Conservation (phyloP, 2,797 vertebrate species). For the Trematomus bernacchii region DNA sequence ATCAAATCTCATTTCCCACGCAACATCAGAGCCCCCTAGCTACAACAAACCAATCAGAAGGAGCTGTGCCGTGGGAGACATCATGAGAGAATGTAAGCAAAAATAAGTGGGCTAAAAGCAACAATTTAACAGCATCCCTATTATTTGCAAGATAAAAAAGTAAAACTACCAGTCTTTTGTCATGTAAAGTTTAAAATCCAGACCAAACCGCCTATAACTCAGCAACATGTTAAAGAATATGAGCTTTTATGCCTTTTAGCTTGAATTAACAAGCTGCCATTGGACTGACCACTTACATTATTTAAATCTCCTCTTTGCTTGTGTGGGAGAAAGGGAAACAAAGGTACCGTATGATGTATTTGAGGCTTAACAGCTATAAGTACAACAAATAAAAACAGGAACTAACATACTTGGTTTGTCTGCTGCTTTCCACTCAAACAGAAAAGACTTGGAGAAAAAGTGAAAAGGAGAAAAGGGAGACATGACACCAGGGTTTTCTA, state of each 20-base stretch:
- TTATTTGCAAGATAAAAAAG: not conserved
- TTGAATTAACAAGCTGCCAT: not conserved
- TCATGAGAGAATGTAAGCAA: not conserved
- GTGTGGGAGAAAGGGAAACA: too few species aligned
- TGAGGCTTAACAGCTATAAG: not conserved
- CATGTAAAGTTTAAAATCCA: not conserved
- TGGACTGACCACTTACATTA: not conserved
- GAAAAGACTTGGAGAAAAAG: not conserved
- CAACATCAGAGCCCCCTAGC: slow-evolving; percentile 41
- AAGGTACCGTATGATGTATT: not conserved
- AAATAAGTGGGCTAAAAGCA: not conserved
- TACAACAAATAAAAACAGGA: not conserved
- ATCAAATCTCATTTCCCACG: slow-evolving; percentile 44
- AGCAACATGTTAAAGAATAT: not conserved
- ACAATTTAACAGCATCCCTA: not conserved
- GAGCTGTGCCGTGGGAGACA: not conserved
- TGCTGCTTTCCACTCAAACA: not conserved
- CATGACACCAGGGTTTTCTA: not conserved
- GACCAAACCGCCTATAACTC: not conserved
- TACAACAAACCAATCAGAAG: slow-evolving; percentile 42
- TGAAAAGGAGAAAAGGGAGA: not conserved
- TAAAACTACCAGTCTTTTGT: not conserved
- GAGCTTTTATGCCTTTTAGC: not conserved
- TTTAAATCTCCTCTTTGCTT: not conserved
- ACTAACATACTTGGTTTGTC: not conserved